Conservation (phyloP, 2,888 invertebrate species). For the Volucella inanis region DNA sequence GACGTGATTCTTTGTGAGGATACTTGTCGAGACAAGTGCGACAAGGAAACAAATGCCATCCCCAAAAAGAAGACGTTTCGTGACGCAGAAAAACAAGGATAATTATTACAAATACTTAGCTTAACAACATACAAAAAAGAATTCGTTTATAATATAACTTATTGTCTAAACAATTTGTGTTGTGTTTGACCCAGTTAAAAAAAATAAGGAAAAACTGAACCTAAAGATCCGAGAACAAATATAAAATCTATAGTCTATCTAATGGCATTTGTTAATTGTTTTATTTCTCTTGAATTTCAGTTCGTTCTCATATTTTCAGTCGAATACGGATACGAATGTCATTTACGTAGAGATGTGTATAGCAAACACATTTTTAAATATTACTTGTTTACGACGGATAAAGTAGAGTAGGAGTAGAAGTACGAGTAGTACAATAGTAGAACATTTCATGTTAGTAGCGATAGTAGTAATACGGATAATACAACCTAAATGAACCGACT, state of each 20-base stretch:
- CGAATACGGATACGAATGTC: conserved; percentile 13
- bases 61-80: conserved; percentile 9
- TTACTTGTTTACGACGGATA: conserved; percentile 56
- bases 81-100: conserved; percentile 8
- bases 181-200: conserved; percentile 37
- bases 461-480: conserved; percentile 83
- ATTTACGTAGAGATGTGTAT: conserved; percentile 16
- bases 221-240: no score
- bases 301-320: conserved; percentile 46
- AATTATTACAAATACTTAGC: conserved; percentile 41
- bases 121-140: conserved; percentile 50
- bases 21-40: background rate
- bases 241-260: conserved; percentile 12
- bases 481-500: conserved; percentile 82
- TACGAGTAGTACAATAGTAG: conserved; percentile 63
- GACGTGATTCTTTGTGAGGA: conserved; percentile 3
- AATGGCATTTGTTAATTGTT: conserved; percentile 18
- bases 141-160: conserved; percentile 44
- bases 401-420: conserved; percentile 45
- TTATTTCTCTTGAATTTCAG: conserved; percentile 27
- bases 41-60: background rate
- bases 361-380: no score
- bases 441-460: conserved; percentile 78
- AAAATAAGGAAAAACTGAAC: conserved; percentile 19
- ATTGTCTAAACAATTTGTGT: conserved; percentile 21